Evolutionary conservation across 2,113 vertebrate genomes (phyloP).

Genomic region (Oryctolagus cuniculus): DNA sequence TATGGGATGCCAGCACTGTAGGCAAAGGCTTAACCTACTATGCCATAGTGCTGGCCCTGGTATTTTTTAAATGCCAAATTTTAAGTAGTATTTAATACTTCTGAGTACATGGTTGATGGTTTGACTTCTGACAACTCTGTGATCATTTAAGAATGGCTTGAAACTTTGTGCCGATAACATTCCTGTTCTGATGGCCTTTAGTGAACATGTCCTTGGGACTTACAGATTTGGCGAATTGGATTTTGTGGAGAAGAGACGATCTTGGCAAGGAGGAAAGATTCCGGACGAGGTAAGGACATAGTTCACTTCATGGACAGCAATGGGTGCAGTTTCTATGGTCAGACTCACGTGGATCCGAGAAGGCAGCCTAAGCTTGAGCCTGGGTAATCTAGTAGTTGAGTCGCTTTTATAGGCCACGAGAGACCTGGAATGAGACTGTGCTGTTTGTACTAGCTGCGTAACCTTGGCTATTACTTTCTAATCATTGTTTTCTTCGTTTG

Average conservation of each 20-base stretch:
- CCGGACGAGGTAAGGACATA: neutral
- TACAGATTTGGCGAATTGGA: neutral
- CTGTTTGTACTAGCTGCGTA: neutral
- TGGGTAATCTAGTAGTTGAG: neutral
- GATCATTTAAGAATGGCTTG: neutral
- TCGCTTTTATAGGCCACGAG: conserved; percentile 11
- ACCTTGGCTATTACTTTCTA: conserved; percentile 2
- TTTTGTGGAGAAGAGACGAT: neutral
- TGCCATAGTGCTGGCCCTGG: too few relatives aligned
- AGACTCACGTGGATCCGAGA: neutral
- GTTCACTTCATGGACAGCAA: neutral
- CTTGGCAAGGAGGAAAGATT: neutral
- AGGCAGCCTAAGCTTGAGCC: conserved; percentile 30
- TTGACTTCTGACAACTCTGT: neutral
- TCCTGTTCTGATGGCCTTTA: neutral
- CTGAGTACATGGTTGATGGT: conserved; percentile 47
- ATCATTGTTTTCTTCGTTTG: conserved; percentile 23
- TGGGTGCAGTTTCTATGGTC: neutral
- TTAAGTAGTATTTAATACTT: conserved; percentile 48
- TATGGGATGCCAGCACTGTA: too few relatives aligned
- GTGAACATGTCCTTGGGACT: neutral
- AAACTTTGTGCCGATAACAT: neutral
- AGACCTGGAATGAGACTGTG: conserved; percentile 1
- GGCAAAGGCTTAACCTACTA: too few relatives aligned
- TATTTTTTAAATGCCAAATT: neutral